Percentiles rank a stretch among this genome's conserved stretches.
Conservation (phyloP, 2,797 vertebrate species). For the Myripristis jacobus region DNA sequence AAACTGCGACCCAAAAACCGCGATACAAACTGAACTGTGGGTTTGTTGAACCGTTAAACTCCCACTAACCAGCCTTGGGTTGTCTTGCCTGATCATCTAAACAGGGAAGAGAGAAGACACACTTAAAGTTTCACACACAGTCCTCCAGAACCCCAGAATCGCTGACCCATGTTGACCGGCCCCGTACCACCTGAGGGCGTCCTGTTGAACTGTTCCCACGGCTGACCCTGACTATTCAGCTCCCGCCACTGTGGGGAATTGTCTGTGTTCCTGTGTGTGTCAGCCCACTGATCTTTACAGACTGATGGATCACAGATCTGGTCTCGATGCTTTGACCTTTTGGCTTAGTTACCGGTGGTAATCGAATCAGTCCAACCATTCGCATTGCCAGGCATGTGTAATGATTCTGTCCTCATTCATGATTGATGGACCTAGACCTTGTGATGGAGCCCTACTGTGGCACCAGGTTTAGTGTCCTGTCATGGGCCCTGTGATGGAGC, state of each 20-base stretch:
- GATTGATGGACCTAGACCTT: constrained; percentile 60
- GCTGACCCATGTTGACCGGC: background rate
- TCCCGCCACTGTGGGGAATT: background rate
- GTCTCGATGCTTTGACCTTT: constrained; percentile 53
- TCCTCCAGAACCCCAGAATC: background rate
- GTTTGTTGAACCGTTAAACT: too few relatives aligned
- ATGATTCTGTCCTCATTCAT: constrained; percentile 77
- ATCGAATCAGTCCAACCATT: constrained; percentile 61
- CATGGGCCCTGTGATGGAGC: constrained; percentile 7
- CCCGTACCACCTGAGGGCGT: constrained; percentile 5
- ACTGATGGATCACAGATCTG: constrained; percentile 6
- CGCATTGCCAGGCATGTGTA: constrained; percentile 62
- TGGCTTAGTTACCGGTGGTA: constrained; percentile 77
- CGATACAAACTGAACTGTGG: too few relatives aligned
- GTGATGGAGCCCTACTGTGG: constrained; percentile 29
- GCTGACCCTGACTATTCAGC: background rate
- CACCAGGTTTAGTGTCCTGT: constrained; percentile 7
- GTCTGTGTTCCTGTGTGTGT: constrained; percentile 5
- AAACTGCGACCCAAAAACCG: too few relatives aligned
- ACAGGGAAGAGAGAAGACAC: background rate
- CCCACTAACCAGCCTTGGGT: background rate
- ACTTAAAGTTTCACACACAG: background rate
- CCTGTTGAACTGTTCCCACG: constrained; percentile 16
- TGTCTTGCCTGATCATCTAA: background rate
- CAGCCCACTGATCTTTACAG: background rate